Evolutionary conservation across 1,140 invertebrate species (phyloP), one percentile per base, ranked within the genome.

Genomic region (Lineus longissimus): DNA sequence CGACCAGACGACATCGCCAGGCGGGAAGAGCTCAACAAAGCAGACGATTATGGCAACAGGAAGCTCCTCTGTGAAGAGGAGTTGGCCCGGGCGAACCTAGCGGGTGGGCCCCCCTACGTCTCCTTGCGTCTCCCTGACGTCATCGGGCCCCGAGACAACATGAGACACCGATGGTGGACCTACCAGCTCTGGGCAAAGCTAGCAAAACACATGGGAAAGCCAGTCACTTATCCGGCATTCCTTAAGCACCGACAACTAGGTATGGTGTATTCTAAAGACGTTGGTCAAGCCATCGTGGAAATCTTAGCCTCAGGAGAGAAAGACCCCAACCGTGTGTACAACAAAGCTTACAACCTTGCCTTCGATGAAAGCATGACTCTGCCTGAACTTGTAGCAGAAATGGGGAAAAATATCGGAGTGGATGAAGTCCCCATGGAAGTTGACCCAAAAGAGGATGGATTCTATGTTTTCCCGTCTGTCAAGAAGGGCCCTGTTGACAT

Each of bases 101-200:
- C 4, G 6, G 33, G 15, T 36, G 78, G 74, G 19, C 61, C 80
- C 2, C 75, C 76, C 0, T 85, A 75, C 64, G 63, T 85, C 13
- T 73, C 81, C 23, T 68, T 85, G 1, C 71, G 84, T 27, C 72
- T 85, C 41, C 83, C 84, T 0, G 84, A 85, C 66, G 84, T 85
- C 1, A 69, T 85, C 30, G 84, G 84, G 25, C 78, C 82, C 31
- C 64, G 82, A 29, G 84, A 85, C 65, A 83, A 77, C 30, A 85
- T 83, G 0, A n/a, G n/a, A n/a, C 73, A 82, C 61, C 64, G 84
- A 4, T 84, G 75, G 74, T 85, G 83, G 84, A 75, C 80, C 1
- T 85, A 85, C 70, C 83, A 84, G 62, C 47, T 84, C 43, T 85
- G 83, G 84, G 71, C 84, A 23, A 69, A 78, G 65, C 75, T 83